These are phyloP conservation scores for Pleuronectes platessa DNA, from an alignment of 2,113 vertebrate genomes.

Conservation along the genomic window DNA sequence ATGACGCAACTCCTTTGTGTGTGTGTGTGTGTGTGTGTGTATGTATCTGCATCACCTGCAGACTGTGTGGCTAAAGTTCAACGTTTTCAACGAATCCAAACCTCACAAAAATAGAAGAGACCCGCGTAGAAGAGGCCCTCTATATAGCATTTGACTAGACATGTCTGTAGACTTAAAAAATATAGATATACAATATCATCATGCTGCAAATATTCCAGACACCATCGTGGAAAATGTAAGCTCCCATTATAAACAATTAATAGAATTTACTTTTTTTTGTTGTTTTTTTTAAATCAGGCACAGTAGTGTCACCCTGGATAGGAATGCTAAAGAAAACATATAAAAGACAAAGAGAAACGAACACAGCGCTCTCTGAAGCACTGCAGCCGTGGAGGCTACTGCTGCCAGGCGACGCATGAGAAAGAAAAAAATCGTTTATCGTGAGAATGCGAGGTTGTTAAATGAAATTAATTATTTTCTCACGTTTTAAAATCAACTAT, in stretches of 20 bases:
- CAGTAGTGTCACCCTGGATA: conserved; percentile 89
- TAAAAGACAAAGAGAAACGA: conserved; percentile 61
- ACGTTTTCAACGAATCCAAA: conserved; percentile 27
- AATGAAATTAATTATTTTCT: conserved; percentile 83
- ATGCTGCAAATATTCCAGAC: conserved; percentile 70
- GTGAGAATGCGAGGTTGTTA: conserved; percentile 80
- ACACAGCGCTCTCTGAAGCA: conserved; percentile 59
- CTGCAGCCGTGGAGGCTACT: conserved; percentile 45
- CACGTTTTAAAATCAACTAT: conserved; percentile 52
- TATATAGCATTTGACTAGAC: conserved; percentile 56
- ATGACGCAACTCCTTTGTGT: neutral
- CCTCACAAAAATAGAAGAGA: conserved; percentile 62
- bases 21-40: neutral
- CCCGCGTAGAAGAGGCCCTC: conserved; percentile 36
- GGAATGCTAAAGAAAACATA: conserved; percentile 82
- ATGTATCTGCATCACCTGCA: neutral
- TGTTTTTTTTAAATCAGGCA: conserved; percentile 82
- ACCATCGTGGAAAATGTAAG: conserved; percentile 56
- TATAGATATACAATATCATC: conserved; percentile 77
- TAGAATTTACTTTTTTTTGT: conserved; percentile 44
- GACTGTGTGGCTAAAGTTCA: conserved; percentile 18
- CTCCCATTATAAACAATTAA: conserved; percentile 82
- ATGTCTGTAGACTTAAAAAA: conserved; percentile 79
- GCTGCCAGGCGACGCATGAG: neutral
- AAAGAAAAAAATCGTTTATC: conserved; percentile 53